Conservation (phyloP, 2,113 vertebrate species). For the Hystrix brachyura region DNA sequence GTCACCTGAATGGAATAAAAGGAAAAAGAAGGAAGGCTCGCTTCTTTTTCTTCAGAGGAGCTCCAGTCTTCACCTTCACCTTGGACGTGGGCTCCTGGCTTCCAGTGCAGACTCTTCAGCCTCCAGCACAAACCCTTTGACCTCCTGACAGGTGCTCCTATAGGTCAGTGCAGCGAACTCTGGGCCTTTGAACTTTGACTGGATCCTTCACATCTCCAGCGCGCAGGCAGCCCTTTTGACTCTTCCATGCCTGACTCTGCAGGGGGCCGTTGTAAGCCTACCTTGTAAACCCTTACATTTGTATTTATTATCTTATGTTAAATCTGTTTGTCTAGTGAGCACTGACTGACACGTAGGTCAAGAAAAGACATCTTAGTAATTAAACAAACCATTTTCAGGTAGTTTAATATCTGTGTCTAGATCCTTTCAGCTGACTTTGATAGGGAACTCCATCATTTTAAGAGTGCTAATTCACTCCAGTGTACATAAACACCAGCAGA, state of each 20-base stretch:
- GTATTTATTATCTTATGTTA: background rate
- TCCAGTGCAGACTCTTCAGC: background rate
- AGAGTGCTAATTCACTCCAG: background rate
- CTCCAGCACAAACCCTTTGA: background rate
- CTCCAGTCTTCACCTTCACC: background rate
- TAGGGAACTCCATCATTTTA: background rate
- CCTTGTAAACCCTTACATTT: background rate
- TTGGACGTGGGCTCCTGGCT: background rate
- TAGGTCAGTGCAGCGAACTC: background rate
- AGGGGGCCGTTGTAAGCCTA: background rate
- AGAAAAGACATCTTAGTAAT: background rate
- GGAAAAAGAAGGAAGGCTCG: background rate
- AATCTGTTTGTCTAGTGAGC: background rate
- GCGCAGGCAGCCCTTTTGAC: background rate
- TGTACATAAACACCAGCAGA: background rate
- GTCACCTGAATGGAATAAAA: background rate
- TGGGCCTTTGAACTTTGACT: background rate
- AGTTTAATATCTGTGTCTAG: conserved; percentile 14
- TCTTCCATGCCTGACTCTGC: background rate
- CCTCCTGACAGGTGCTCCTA: background rate
- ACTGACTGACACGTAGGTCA: background rate
- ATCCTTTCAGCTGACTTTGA: background rate
- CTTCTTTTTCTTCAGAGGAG: background rate
- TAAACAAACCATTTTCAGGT: background rate
- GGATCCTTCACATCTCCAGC: background rate